These are phyloP conservation scores for Tursiops truncatus DNA, from an alignment of 2,113 vertebrate genomes.

Conservation along the genomic window DNA sequence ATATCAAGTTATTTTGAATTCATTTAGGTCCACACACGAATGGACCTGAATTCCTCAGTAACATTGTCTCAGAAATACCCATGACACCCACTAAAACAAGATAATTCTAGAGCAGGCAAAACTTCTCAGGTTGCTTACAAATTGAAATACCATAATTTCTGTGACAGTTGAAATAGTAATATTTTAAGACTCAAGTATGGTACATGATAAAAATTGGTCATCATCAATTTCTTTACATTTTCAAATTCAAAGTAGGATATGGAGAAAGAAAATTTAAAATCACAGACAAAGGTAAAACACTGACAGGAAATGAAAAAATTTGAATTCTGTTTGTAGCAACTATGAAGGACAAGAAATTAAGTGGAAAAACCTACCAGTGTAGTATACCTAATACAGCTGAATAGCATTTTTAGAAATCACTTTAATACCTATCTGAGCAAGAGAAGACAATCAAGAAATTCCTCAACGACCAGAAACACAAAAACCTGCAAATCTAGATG, in stretches of 20 bases:
- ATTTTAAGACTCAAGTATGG: background rate
- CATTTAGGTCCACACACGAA: background rate
- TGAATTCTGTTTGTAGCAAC: constrained; percentile 26
- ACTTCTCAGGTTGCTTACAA: constrained; percentile 26
- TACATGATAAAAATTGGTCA: background rate
- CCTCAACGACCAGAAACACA: background rate
- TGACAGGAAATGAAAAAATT: background rate
- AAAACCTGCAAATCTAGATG: background rate
- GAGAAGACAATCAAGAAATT: background rate
- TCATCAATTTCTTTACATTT: background rate
- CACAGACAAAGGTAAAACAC: background rate
- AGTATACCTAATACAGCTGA: background rate
- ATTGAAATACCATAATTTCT: background rate
- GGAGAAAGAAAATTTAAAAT: constrained; percentile 14
- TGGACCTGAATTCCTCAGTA: background rate
- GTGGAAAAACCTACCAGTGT: background rate
- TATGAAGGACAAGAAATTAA: constrained; percentile 2
- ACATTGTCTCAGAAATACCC: background rate
- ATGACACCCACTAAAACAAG: background rate
- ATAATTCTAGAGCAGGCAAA: background rate
- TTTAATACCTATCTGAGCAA: background rate
- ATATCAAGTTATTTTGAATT: constrained; percentile 40
- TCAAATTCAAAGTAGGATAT: constrained; percentile 13
- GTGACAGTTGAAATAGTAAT: background rate
- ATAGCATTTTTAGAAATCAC: background rate